These are phyloP conservation scores for Atherix ibis DNA, from an alignment of 2,888 invertebrate species.

Conservation along the genomic window DNA sequence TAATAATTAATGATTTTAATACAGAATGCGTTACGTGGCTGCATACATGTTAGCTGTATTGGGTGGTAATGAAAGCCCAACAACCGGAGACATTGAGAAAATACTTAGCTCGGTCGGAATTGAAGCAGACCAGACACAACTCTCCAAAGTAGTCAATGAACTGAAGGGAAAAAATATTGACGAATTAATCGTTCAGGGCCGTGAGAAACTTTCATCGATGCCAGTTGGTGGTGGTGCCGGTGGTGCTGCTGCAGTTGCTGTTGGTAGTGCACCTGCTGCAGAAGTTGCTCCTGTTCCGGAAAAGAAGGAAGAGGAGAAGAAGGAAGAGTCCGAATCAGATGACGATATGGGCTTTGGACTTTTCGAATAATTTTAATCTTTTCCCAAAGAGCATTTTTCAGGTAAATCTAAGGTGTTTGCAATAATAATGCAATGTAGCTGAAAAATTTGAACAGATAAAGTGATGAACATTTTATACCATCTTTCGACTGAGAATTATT, in stretches of 20 bases:
- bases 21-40: slow-evolving; percentile 98
- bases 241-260: slow-evolving; percentile 48
- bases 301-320: slow-evolving; percentile 43
- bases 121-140: slow-evolving; percentile 73
- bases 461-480: slow-evolving; percentile 19
- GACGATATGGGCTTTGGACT: slow-evolving; percentile 99
- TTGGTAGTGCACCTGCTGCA: slow-evolving; percentile 39
- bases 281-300: slow-evolving; percentile 46
- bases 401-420: slow-evolving; percentile 5
- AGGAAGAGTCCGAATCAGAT: slow-evolving; percentile 85
- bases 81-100: slow-evolving; percentile 76
- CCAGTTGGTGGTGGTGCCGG: slow-evolving; percentile 74
- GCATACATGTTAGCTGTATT: slow-evolving; percentile 91
- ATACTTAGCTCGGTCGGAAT: slow-evolving; percentile 94
- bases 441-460: slow-evolving; percentile 11
- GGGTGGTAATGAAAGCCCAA: slow-evolving; percentile 76
- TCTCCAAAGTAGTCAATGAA: slow-evolving; percentile 71
- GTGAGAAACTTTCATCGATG: slow-evolving; percentile 86
- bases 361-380: slow-evolving; percentile 58
- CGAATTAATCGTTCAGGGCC: slow-evolving; percentile 75
- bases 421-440: no score
- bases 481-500: slow-evolving; percentile 28
- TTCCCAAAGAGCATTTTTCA: no score
- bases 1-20: slow-evolving; percentile 3
- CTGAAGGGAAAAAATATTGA: slow-evolving; percentile 84